Base-by-base conservation (phyloP, 1,140 invertebrate species). In the Araneus ventricosus region DNA sequence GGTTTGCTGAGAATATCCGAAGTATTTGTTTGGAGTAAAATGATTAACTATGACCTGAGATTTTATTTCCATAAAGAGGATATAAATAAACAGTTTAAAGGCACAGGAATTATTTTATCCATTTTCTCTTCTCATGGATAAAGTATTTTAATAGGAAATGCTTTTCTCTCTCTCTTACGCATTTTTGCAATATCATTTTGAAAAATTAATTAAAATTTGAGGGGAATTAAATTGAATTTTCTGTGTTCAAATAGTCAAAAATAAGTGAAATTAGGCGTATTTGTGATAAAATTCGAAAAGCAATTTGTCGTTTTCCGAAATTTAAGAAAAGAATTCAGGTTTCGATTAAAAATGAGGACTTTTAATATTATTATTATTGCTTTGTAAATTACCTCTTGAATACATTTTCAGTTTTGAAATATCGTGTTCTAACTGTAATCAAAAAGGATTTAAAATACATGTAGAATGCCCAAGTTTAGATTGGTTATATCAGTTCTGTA, bases 171-270 rank as follows among this genome's bases (percentile, higher is more conserved):
- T 27, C 24, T 79, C 27, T 17, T 79, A 37, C 0, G 59, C 59
- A n/a, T 4, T 52, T 52, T 52, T 52, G 24, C 22, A 61, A 61
- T 22, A 24, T 0, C 1, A 22, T 75, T 27, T 37, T 61, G n/a
- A 17, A 45, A 75, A 75, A 75, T 8, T 27, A 75, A 37, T 75
- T 75, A 79, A 79, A 79, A 79, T 79, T 27, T 17, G n/a, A 79
- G 34, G 10, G 7, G 27, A 34, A 79, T 79, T 37, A 17, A 17
- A 30, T 5, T 27, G 34, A 75, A 0, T 10, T 22, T 79, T n/a
- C 7, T 27, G 30, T 79, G 7, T 30, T 75, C 6, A 37, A 67
- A 37, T 79, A 10, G 30, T 79, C 34, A 4, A 30, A 34, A 37
- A 5, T 37, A 79, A 79, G 45, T 52, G 10, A 52, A 52, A 2